These are phyloP conservation scores for Morinoia aosen DNA, from an alignment of 2,888 invertebrate species.

Conservation along the genomic window DNA sequence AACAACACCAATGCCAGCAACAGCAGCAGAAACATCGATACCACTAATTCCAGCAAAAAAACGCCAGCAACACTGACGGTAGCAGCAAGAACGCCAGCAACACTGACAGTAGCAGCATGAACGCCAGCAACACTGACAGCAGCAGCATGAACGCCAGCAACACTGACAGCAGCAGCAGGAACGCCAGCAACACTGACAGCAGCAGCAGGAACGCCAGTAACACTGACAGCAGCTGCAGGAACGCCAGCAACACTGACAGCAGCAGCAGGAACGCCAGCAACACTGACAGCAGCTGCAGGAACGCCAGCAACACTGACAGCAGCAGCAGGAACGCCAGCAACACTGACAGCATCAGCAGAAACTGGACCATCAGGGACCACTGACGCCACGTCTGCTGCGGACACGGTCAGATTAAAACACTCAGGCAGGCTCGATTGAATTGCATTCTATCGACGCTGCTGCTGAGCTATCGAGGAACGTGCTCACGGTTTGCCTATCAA, in stretches of 20 bases:
- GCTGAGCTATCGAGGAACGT: conserved; percentile 24
- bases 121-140: too few species aligned
- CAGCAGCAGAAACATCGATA: background rate
- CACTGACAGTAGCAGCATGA: too few species aligned
- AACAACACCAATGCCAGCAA: too few species aligned
- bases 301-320: background rate
- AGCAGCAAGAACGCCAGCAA: too few species aligned
- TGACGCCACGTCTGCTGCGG: background rate
- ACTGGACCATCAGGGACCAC: background rate
- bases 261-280: background rate
- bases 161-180: too few species aligned
- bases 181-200: too few species aligned
- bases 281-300: background rate
- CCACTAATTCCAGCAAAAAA: too few species aligned
- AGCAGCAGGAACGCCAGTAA: too few species aligned
- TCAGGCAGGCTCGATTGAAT: conserved; percentile 15
- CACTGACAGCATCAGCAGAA: background rate
- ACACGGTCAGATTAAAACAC: conserved; percentile 20
- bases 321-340: background rate
- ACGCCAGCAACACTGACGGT: too few species aligned
- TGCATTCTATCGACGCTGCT: background rate
- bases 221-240: too few species aligned
- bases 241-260: background rate
- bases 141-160: too few species aligned
- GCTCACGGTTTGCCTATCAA: conserved; percentile 6